Evolutionary conservation across 2,797 vertebrate genomes (phyloP).

Genomic region (Tangara arthus): DNA sequence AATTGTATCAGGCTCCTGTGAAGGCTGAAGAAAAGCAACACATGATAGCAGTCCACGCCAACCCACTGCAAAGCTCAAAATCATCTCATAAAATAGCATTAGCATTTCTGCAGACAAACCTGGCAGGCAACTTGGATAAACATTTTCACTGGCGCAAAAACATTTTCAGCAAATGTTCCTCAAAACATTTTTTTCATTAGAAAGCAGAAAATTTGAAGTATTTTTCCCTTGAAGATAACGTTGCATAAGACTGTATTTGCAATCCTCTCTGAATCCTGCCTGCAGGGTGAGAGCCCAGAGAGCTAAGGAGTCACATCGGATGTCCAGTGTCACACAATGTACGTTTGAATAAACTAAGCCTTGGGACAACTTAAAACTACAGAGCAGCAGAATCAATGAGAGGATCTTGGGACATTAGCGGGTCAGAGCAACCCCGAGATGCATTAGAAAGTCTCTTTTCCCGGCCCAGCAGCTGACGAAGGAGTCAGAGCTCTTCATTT

Average conservation of each 20-base stretch:
- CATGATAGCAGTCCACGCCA: background rate
- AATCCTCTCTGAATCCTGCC: background rate
- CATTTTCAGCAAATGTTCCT: background rate
- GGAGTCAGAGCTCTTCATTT: too few species aligned
- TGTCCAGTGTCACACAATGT: background rate
- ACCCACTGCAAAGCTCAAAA: background rate
- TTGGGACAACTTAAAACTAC: background rate
- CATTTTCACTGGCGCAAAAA: background rate
- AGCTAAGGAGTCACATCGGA: background rate
- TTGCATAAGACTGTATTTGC: background rate
- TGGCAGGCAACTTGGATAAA: background rate
- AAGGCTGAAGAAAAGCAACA: background rate
- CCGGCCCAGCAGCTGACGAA: rapidly evolving
- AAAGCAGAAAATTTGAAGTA: background rate
- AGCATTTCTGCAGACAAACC: background rate
- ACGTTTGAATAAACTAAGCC: background rate
- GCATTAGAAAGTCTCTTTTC: too few species aligned
- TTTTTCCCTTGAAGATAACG: background rate
- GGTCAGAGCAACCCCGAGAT: too few species aligned
- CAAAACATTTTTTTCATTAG: background rate
- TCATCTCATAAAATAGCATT: background rate
- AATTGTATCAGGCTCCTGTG: background rate
- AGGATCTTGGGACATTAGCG: background rate
- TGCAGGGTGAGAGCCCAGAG: background rate
- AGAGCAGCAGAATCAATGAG: background rate